Evolutionary conservation across 2,888 invertebrate species (phyloP).

Genomic region (Keiferia lycopersicella): DNA sequence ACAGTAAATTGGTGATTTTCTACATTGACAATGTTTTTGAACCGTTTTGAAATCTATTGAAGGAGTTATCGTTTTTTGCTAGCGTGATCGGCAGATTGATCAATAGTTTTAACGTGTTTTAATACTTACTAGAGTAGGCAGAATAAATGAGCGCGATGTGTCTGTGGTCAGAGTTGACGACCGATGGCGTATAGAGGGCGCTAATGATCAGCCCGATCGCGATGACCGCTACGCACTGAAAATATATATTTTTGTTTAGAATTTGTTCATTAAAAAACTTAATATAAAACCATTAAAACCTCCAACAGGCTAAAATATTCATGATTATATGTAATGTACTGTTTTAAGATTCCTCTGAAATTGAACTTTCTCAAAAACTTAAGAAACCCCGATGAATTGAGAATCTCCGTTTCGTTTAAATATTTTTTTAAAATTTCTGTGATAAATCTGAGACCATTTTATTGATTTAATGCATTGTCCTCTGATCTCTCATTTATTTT

Average conservation of each 20-base stretch:
- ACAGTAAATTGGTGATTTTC: neutral
- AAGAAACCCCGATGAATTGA: too few species aligned
- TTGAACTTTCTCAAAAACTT: too few species aligned
- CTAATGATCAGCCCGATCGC: slow-evolving; percentile 84
- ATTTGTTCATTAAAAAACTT: too few species aligned
- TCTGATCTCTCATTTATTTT: too few species aligned
- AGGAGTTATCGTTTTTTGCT: neutral
- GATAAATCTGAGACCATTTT: too few species aligned
- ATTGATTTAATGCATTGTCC: too few species aligned
- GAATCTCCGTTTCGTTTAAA: too few species aligned
- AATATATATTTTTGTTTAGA: neutral
- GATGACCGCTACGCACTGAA: slow-evolving; percentile 71
- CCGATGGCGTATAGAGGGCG: slow-evolving; percentile 79
- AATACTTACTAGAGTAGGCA: slow-evolving; percentile 78
- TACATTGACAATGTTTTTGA: neutral
- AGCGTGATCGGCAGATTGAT: neutral
- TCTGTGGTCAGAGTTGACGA: slow-evolving; percentile 78
- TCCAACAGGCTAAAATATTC: too few species aligned
- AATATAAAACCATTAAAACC: too few species aligned
- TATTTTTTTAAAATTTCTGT: too few species aligned
- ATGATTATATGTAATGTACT: too few species aligned
- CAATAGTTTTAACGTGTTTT: neutral
- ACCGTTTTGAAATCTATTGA: neutral
- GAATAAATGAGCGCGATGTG: slow-evolving; percentile 85
- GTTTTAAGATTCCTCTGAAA: too few species aligned